phyloP scores from a whole-genome alignment of 2,888 invertebrate species.

The Phalangium opilio region DNA sequence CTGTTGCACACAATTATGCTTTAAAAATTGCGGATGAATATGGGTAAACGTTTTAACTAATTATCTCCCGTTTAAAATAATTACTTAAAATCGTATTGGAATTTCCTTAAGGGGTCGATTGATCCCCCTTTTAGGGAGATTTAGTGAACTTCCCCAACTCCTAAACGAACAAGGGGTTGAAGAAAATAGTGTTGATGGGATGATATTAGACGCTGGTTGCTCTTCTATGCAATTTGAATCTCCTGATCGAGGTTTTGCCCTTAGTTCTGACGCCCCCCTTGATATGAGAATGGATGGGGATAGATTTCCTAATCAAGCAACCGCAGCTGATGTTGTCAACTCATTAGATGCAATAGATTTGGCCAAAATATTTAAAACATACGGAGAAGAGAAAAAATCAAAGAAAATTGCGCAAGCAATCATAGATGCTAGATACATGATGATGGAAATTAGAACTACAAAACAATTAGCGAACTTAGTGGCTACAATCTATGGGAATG shows the following conservation, averaged over 20 bases:
- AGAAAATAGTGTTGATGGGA: constrained; percentile 54
- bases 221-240: constrained; percentile 89
- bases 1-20: constrained; percentile 54
- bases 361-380: constrained; percentile 65
- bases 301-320: constrained; percentile 46
- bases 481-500: constrained; percentile 36
- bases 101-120: constrained; percentile 40
- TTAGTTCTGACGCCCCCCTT: constrained; percentile 67
- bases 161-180: constrained; percentile 43
- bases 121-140: constrained; percentile 65
- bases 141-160: constrained; percentile 64
- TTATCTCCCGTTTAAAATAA: neutral
- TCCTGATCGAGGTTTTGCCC: constrained; percentile 65
- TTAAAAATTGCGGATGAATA: constrained; percentile 46
- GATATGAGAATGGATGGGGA: constrained; percentile 92
- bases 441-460: constrained; percentile 62
- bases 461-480: constrained; percentile 61
- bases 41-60: constrained; percentile 33
- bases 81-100: constrained; percentile 12
- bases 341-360: constrained; percentile 60
- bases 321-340: constrained; percentile 74
- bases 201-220: constrained; percentile 83
- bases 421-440: constrained; percentile 60
- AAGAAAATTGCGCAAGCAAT: constrained; percentile 73
- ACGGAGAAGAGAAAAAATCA: constrained; percentile 79